Evolutionary conservation across 2,797 vertebrate genomes (phyloP).

Genomic region (Onychomys arenicola): DNA sequence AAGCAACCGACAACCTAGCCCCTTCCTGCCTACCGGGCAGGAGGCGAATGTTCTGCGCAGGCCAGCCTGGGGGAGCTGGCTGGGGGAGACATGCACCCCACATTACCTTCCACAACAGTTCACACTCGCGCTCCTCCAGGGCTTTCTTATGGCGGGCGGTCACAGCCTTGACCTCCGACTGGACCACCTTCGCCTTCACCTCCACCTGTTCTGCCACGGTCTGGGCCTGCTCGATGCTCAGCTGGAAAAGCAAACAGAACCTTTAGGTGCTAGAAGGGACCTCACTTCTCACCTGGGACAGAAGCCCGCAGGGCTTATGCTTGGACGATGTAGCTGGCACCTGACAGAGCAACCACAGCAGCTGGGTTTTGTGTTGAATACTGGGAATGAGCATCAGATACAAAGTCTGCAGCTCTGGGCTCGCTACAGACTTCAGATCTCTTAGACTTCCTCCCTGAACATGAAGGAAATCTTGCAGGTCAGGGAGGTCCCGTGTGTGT

Average conservation of each 20-base stretch:
- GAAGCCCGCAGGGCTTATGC: neutral
- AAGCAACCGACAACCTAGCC: neutral
- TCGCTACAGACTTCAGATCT: neutral
- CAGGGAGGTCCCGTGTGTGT: neutral
- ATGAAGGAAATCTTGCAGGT: neutral
- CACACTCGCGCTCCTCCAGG: slow-evolving; percentile 97
- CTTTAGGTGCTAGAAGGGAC: neutral
- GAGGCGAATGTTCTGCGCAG: neutral
- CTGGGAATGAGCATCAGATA: neutral
- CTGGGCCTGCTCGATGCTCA: slow-evolving; percentile 98
- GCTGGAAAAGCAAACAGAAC: slow-evolving; percentile 85
- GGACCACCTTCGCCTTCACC: slow-evolving; percentile 98
- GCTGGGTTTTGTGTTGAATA: neutral
- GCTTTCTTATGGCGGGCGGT: slow-evolving; percentile 96
- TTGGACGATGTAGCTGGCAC: neutral
- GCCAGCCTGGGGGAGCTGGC: accelerated
- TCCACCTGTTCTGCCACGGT: slow-evolving; percentile 98
- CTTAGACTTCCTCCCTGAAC: neutral
- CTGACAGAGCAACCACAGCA: neutral
- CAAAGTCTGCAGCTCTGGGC: neutral
- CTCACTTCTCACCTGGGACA: neutral
- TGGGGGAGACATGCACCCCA: accelerated
- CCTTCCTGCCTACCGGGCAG: neutral
- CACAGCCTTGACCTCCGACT: slow-evolving; percentile 98
- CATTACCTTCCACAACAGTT: slow-evolving; percentile 98